Percentiles rank a stretch among this genome's conserved stretches.
phyloP scores from a whole-genome alignment of 2,888 invertebrate genomes.

The Capitulum mitella region DNA sequence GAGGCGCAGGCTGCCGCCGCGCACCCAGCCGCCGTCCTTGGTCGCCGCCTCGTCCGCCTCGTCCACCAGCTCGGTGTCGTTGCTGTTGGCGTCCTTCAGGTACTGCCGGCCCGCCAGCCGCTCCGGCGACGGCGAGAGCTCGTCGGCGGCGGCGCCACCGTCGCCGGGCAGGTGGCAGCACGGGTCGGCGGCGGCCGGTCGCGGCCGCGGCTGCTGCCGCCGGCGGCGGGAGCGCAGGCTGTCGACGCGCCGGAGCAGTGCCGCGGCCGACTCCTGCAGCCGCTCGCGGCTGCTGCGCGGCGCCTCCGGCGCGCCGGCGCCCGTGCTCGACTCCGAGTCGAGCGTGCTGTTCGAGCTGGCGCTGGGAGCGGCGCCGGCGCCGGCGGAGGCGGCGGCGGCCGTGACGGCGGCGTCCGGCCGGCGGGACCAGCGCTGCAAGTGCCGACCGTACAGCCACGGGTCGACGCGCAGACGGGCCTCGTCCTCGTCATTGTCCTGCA shows the following conservation, averaged over 20 bases:
- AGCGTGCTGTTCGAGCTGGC: constrained; percentile 10
- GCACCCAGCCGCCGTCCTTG: constrained; percentile 49
- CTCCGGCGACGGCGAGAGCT: constrained; percentile 63
- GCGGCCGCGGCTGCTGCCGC: constrained; percentile 48
- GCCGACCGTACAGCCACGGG: constrained; percentile 90
- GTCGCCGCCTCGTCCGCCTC: constrained; percentile 40
- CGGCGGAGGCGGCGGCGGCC: constrained; percentile 50
- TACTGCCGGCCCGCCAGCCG: constrained; percentile 52
- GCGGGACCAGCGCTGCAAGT: constrained; percentile 86
- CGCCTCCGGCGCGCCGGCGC: neutral
- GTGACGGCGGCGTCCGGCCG: constrained; percentile 28
- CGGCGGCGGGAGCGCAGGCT: constrained; percentile 64
- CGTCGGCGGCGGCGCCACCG: constrained; percentile 58
- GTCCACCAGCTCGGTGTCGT: constrained; percentile 47
- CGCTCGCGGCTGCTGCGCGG: constrained; percentile 69
- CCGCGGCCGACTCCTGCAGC: constrained; percentile 70
- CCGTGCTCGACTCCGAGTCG: neutral
- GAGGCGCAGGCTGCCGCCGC: constrained; percentile 50
- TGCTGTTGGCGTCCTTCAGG: constrained; percentile 62
- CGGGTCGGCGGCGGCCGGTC: constrained; percentile 48
- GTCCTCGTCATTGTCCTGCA: constrained; percentile 72
- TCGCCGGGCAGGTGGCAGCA: constrained; percentile 29
- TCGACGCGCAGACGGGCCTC: constrained; percentile 78
- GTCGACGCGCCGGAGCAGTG: constrained; percentile 69
- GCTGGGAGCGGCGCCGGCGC: neutral